Conservation (phyloP, 2,113 vertebrate genomes). For the Dromas ardeola region DNA sequence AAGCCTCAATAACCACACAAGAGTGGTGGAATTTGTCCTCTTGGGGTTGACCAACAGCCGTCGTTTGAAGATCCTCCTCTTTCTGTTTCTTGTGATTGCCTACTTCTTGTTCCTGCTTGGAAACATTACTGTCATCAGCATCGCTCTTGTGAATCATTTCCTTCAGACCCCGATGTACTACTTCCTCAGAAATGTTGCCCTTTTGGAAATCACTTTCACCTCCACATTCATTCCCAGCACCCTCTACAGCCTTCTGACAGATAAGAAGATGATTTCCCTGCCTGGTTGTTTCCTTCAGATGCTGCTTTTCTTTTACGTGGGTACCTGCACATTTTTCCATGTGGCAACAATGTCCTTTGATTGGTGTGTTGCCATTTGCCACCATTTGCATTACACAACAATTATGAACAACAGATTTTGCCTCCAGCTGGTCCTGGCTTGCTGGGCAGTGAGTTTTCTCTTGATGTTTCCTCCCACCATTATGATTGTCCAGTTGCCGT, state of each 20-base stretch:
- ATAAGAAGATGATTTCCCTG: neutral
- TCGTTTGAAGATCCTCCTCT: neutral
- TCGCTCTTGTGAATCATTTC: neutral
- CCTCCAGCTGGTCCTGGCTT: neutral
- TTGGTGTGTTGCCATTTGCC: conserved; percentile 13
- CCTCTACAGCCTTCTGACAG: conserved; percentile 1
- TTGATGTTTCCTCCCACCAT: neutral
- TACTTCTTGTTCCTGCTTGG: conserved; percentile 38
- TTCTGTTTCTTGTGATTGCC: neutral
- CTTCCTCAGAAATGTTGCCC: conserved; percentile 36
- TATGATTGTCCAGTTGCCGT: neutral
- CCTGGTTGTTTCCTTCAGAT: conserved; percentile 24
- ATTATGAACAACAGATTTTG: neutral
- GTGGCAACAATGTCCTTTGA: conserved; percentile 37
- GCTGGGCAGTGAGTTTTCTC: neutral
- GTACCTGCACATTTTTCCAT: neutral
- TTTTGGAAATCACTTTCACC: conserved; percentile 35
- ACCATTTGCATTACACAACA: conserved; percentile 2
- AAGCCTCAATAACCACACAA: neutral
- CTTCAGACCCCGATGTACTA: conserved; percentile 47
- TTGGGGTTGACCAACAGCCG: neutral
- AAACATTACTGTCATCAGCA: conserved; percentile 4
- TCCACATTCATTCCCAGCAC: conserved; percentile 7
- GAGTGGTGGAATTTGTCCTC: conserved; percentile 20
- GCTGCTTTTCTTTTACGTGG: conserved; percentile 5